A percentile compares a stretch with the other conserved stretches of the same genome.
Evolutionary conservation across 2,797 vertebrate species (phyloP).

Genomic region (Dryobates pubescens): DNA sequence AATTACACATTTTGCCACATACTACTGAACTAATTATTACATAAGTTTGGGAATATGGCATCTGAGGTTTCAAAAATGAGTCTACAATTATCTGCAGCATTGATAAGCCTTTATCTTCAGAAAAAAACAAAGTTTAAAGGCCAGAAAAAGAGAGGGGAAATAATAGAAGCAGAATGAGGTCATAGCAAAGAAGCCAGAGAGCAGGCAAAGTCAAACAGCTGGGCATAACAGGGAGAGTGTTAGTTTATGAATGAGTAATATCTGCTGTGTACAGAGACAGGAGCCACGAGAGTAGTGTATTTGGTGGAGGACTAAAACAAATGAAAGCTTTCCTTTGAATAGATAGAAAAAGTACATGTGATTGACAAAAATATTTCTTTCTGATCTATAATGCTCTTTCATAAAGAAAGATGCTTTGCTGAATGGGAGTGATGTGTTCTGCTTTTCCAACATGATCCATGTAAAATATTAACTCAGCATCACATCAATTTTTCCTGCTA

Average conservation of each 20-base stretch:
- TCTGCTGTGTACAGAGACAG: neutral
- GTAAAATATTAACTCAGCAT: conserved; percentile 23
- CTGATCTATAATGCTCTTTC: conserved; percentile 60
- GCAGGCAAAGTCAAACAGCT: neutral
- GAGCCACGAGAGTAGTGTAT: neutral
- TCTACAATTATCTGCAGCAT: neutral
- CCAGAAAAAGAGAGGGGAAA: neutral
- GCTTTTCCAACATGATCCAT: neutral
- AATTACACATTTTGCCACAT: neutral
- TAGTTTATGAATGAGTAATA: neutral
- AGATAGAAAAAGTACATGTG: neutral
- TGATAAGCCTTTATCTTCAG: neutral
- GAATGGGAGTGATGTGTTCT: neutral
- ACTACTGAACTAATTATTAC: neutral
- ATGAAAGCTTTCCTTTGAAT: conserved; percentile 13
- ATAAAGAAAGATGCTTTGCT: neutral
- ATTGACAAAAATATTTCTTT: conserved; percentile 33
- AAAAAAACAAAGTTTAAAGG: neutral
- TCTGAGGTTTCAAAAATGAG: neutral
- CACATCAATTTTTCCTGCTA: neutral
- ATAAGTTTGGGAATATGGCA: neutral
- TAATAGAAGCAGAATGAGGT: neutral
- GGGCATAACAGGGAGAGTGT: neutral
- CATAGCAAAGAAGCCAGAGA: neutral
- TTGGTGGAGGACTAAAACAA: neutral